Conservation (phyloP, 1,140 invertebrate genomes). For the Dolichoris vasculosae region DNA sequence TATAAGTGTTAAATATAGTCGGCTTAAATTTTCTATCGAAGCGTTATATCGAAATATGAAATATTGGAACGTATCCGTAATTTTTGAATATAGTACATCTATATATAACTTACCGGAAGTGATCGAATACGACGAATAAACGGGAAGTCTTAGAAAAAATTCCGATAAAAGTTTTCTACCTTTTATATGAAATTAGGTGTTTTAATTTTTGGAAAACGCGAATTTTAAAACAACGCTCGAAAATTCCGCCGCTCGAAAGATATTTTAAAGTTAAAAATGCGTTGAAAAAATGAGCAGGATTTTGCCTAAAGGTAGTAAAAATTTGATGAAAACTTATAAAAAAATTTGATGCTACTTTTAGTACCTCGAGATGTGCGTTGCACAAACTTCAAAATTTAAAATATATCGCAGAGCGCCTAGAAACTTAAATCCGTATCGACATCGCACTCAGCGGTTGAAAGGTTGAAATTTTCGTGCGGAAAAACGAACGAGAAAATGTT, state of each 20-base stretch:
- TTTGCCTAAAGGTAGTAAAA: not conserved
- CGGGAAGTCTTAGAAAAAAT: not conserved
- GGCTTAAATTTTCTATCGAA: too few relatives aligned
- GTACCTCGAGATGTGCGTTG: not conserved
- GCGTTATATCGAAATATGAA: not conserved
- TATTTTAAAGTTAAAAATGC: not conserved
- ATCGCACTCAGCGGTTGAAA: not conserved
- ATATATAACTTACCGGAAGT: too few relatives aligned
- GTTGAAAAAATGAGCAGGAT: too few relatives aligned
- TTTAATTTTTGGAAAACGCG: not conserved
- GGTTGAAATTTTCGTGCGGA: not conserved
- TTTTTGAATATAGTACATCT: too few relatives aligned
- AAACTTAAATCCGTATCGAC: not conserved
- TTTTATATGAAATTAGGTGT: not conserved
- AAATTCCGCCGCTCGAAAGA: not conserved
- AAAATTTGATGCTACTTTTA: not conserved
- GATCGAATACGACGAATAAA: not conserved
- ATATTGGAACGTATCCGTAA: not conserved
- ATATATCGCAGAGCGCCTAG: not conserved
- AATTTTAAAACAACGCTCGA: too few relatives aligned
- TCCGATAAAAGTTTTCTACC: not conserved
- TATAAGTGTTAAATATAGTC: too few relatives aligned
- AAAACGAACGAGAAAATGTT: too few relatives aligned
- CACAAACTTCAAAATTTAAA: not conserved
- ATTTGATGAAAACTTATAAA: not conserved